phyloP scores from a whole-genome alignment of 2,888 invertebrate genomes.

The Sphaerophoria rueppellii region DNA sequence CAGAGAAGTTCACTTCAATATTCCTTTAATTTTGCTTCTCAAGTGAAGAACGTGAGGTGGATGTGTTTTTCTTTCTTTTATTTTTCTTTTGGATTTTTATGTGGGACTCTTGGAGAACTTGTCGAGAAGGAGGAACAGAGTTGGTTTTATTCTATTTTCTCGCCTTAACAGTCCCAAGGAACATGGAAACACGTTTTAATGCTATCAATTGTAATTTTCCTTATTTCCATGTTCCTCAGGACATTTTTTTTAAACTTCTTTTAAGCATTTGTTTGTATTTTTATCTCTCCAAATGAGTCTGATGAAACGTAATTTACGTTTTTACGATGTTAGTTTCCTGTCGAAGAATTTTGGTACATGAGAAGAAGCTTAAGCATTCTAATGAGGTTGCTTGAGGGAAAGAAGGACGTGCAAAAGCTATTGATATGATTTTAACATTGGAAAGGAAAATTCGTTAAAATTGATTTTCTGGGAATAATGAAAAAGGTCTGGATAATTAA shows the following conservation, averaged over 20 bases:
- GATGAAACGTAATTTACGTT: constrained; percentile 23
- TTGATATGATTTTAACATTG: too few relatives aligned
- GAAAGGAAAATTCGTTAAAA: too few relatives aligned
- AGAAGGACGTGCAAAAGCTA: too few relatives aligned
- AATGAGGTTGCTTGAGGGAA: neutral
- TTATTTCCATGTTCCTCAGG: neutral
- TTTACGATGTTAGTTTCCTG: neutral
- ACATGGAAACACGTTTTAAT: constrained; percentile 23
- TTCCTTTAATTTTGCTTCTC: neutral
- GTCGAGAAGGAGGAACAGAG: neutral
- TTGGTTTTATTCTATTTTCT: constrained; percentile 6
- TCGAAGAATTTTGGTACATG: neutral
- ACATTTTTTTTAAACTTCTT: constrained; percentile 16
- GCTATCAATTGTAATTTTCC: constrained; percentile 35
- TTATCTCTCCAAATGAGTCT: constrained; percentile 9
- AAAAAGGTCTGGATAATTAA: too few relatives aligned
- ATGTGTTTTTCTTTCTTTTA: constrained; percentile 25
- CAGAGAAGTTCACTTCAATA: constrained; percentile 3
- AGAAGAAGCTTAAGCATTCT: neutral
- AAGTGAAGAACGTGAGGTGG: constrained; percentile 19
- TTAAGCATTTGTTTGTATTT: neutral
- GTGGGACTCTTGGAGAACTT: constrained; percentile 1
- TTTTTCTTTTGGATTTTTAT: constrained; percentile 1
- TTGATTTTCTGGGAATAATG: too few relatives aligned
- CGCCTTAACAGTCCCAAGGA: neutral